A percentile compares a stretch with the other conserved stretches of the same genome.
Evolutionary conservation across 2,113 vertebrate genomes (phyloP).

Genomic region (Narcine bancroftii): DNA sequence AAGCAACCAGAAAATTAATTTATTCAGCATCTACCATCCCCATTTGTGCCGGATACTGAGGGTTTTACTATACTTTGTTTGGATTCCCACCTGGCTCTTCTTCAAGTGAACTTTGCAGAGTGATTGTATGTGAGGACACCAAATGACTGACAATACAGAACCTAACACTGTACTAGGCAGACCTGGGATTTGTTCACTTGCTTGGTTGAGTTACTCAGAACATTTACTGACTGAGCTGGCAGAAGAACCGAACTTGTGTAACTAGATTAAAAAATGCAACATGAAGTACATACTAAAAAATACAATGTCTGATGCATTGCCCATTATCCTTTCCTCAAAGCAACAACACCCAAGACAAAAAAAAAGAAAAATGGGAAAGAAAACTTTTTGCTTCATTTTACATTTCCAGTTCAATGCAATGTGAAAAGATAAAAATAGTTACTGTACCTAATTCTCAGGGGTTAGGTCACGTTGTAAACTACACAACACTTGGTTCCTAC

Average conservation of each 20-base stretch:
- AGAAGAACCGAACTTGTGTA: background rate
- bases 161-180: background rate
- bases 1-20: no score
- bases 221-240: background rate
- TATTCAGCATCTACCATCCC: no score
- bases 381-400: background rate
- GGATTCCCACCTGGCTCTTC: background rate
- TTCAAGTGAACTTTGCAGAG: background rate
- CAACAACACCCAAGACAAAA: background rate
- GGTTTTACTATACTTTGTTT: background rate
- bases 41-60: no score
- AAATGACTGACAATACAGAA: background rate
- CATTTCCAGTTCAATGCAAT: background rate
- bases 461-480: background rate
- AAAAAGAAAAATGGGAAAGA: background rate
- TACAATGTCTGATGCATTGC: no score
- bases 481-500: background rate
- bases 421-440: conserved; percentile 1
- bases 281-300: no score
- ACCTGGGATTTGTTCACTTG: background rate
- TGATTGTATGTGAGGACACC: background rate
- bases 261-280: background rate
- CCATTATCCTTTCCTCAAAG: background rate
- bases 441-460: conserved; percentile 10
- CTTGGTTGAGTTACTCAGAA: background rate